phyloP scores from a whole-genome alignment of 2,797 vertebrate species.

The Myioborus melanocephalus region DNA sequence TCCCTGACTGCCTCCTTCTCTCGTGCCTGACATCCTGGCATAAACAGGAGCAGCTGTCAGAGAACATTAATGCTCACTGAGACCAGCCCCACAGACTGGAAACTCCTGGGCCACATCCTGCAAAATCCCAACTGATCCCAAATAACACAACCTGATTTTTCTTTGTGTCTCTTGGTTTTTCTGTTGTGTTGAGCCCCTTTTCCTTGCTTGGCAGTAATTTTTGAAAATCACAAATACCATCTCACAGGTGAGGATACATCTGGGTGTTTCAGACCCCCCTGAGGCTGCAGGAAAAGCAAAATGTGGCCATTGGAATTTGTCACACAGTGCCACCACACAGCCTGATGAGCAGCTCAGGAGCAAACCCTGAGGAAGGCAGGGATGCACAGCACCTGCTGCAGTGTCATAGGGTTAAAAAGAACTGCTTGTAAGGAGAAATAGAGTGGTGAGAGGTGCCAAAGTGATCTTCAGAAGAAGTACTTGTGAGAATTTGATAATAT shows the following conservation, averaged over 20 bases:
- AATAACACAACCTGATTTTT: accelerated
- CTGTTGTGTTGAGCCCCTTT: neutral
- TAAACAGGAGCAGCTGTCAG: neutral
- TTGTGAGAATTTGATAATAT: neutral
- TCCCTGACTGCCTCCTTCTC: neutral
- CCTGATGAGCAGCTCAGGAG: neutral
- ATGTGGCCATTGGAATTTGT: neutral
- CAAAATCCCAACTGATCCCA: neutral
- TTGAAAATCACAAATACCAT: neutral
- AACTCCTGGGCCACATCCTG: neutral
- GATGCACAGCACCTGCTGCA: neutral
- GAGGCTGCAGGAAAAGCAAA: neutral
- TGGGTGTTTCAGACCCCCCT: neutral
- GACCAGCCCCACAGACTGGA: neutral
- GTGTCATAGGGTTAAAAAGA: neutral
- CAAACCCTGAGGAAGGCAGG: neutral
- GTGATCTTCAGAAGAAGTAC: neutral
- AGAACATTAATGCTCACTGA: neutral
- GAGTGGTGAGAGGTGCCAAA: neutral
- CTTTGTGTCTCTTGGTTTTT: neutral
- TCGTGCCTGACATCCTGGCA: accelerated
- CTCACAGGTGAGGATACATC: neutral
- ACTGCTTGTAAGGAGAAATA: neutral
- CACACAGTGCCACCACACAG: neutral
- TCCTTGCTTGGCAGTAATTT: neutral